These are phyloP conservation scores for Eupeodes luniger DNA, from an alignment of 2,888 invertebrate genomes.

Conservation along the genomic window DNA sequence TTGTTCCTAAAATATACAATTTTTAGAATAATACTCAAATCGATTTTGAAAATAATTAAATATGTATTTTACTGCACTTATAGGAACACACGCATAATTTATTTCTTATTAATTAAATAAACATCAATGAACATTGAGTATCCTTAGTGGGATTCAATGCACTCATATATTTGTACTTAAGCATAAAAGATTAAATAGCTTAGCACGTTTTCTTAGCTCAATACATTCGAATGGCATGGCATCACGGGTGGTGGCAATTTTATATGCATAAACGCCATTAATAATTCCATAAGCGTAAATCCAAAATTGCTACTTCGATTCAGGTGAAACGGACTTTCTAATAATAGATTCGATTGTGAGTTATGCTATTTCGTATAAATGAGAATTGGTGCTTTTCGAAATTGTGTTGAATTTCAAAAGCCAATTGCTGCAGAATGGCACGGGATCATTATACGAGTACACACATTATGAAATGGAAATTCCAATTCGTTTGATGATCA, in stretches of 20 bases:
- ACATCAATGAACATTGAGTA: neutral
- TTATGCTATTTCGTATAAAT: conserved; percentile 10
- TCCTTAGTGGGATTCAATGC: neutral
- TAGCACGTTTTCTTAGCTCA: neutral
- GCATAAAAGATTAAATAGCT: neutral
- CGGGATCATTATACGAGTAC: neutral
- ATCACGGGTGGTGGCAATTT: neutral
- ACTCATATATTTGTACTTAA: neutral
- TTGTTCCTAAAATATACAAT: too few relatives aligned
- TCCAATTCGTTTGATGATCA: neutral
- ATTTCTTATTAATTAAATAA: neutral
- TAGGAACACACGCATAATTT: too few relatives aligned
- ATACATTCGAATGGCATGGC: neutral
- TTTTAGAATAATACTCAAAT: too few relatives aligned
- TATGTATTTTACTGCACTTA: too few relatives aligned
- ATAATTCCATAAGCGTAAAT: conserved; percentile 4
- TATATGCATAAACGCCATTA: neutral
- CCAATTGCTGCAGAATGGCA: neutral
- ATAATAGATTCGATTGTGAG: conserved; percentile 10
- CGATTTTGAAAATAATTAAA: too few relatives aligned
- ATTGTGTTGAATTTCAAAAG: neutral
- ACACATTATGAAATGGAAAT: neutral
- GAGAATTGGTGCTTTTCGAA: neutral
- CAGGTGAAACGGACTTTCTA: neutral
- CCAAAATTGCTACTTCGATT: conserved; percentile 12